These are phyloP conservation scores for Protonibea diacanthus DNA, from an alignment of 2,797 vertebrate genomes.

Conservation along the genomic window DNA sequence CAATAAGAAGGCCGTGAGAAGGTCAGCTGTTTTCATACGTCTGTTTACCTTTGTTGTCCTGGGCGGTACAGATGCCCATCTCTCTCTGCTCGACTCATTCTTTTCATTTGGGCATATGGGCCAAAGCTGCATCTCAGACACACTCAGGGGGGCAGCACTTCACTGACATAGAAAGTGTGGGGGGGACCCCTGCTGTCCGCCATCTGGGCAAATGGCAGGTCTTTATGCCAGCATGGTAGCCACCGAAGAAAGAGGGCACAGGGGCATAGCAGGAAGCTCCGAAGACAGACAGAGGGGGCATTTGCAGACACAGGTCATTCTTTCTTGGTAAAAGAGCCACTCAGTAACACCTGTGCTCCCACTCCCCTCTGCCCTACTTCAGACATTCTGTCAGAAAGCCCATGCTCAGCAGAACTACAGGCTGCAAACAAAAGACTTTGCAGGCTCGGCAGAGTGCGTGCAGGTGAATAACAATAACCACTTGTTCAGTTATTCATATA, in stretches of 20 bases:
- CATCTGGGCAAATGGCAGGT: constrained; percentile 85
- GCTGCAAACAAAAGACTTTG: constrained; percentile 79
- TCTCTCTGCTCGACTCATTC: constrained; percentile 29
- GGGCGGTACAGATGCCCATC: constrained; percentile 48
- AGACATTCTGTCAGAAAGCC: constrained; percentile 81
- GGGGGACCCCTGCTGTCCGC: constrained; percentile 78
- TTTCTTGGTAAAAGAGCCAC: constrained; percentile 75
- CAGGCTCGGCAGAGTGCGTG: constrained; percentile 74
- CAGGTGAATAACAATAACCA: constrained; percentile 84
- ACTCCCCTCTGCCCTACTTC: constrained; percentile 79
- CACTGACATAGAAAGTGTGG: constrained; percentile 70
- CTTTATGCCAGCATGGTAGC: constrained; percentile 75
- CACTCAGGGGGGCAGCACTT: constrained; percentile 75
- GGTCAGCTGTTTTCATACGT: constrained; percentile 34
- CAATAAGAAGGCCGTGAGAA: constrained; percentile 22
- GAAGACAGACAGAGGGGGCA: constrained; percentile 80
- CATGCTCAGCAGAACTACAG: constrained; percentile 81
- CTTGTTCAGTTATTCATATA: constrained; percentile 85
- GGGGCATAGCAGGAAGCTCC: constrained; percentile 71
- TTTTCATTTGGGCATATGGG: constrained; percentile 59
- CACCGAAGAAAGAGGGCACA: constrained; percentile 74
- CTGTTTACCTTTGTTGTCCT: constrained; percentile 19
- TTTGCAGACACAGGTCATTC: constrained; percentile 81
- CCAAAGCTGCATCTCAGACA: constrained; percentile 69
- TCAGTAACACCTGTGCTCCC: constrained; percentile 82